phyloP scores from a whole-genome alignment of 2,888 invertebrate species.

The Protonemura montana region DNA sequence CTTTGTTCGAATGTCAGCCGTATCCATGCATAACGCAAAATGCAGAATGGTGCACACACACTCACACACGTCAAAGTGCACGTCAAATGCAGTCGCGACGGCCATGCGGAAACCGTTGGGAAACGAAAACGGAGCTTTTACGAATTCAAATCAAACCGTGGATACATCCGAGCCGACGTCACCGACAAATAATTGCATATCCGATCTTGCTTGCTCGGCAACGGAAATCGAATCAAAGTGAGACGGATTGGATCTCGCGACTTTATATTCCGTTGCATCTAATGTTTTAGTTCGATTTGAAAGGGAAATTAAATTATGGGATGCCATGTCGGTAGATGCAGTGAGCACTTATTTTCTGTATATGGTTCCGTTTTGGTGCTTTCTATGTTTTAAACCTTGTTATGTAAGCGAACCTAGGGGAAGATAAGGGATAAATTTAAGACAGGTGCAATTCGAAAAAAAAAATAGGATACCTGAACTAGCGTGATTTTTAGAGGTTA shows the following conservation, averaged over 20 bases:
- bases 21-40: too few species aligned
- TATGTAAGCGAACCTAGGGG: too few species aligned
- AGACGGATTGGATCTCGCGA: not conserved
- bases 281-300: not conserved
- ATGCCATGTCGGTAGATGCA: too few species aligned
- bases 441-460: too few species aligned
- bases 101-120: not conserved
- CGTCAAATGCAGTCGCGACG: slow-evolving; percentile 19
- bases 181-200: not conserved
- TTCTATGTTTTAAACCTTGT: too few species aligned
- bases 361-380: too few species aligned
- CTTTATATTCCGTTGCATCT: not conserved
- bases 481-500: too few species aligned
- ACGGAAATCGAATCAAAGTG: not conserved
- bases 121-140: not conserved
- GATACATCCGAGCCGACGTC: not conserved
- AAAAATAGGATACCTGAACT: too few species aligned
- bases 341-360: too few species aligned
- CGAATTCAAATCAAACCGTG: not conserved
- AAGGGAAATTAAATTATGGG: not conserved
- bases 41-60: too few species aligned
- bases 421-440: too few species aligned
- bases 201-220: not conserved
- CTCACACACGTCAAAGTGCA: not conserved
- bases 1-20: too few species aligned